phyloP scores from a whole-genome alignment of 2,888 invertebrate species.

The Pristionchus entomophagus region DNA sequence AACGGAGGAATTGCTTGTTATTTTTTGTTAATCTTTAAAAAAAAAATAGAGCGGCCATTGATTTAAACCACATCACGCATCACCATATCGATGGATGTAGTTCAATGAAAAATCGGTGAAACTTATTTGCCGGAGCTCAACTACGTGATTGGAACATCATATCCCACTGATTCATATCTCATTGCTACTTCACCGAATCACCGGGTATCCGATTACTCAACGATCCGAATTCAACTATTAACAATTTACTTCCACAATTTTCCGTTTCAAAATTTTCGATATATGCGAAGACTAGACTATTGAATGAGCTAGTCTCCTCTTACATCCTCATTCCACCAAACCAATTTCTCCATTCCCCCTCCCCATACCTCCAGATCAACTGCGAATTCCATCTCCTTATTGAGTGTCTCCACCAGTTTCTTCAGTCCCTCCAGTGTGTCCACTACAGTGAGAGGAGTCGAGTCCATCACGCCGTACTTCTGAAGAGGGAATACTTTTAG shows the following conservation, averaged over 20 bases:
- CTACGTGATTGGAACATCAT: not conserved
- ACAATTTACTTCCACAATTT: too few species aligned
- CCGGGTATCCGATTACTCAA: too few species aligned
- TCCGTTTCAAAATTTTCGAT: too few species aligned
- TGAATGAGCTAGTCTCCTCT: too few species aligned
- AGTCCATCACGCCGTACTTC: constrained; percentile 80
- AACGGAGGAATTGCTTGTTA: too few species aligned
- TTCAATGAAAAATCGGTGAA: too few species aligned
- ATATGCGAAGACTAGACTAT: too few species aligned
- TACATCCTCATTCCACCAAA: not conserved
- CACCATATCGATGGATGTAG: too few species aligned
- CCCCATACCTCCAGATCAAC: constrained; percentile 84
- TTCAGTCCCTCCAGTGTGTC: constrained; percentile 83
- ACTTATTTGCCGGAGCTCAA: not conserved
- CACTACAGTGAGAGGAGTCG: constrained; percentile 84
- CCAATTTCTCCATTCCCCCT: too few species aligned
- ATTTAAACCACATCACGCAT: not conserved
- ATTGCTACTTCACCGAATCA: not conserved
- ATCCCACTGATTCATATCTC: not conserved
- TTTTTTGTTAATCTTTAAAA: not conserved
- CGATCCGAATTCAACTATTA: too few species aligned
- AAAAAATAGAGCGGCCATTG: not conserved
- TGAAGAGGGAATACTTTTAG: constrained; percentile 56
- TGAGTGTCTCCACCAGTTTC: constrained; percentile 83
- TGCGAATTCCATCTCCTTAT: constrained; percentile 85